phyloP scores from a whole-genome alignment of 2,797 vertebrate genomes.

The Chaenodraco wilsoni region DNA sequence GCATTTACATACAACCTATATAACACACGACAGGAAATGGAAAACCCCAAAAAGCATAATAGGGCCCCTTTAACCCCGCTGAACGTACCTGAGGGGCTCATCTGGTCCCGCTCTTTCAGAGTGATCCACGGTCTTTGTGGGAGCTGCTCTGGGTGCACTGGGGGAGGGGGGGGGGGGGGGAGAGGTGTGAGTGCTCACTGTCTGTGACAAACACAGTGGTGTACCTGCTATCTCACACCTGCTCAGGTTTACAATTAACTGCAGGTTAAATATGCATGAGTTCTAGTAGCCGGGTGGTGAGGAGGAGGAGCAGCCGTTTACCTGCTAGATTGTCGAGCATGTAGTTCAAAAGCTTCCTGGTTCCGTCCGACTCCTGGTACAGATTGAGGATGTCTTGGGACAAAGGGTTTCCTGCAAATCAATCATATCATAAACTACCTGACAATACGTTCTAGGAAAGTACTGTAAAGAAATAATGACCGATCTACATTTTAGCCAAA shows the following conservation, averaged over 20 bases:
- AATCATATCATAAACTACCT: not conserved
- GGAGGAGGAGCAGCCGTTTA: constrained; percentile 55
- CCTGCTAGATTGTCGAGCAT: constrained; percentile 99
- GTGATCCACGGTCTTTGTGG: constrained; percentile 98
- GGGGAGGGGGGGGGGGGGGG: not conserved
- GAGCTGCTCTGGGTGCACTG: constrained; percentile 99
- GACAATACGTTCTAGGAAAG: not conserved
- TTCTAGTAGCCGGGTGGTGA: not conserved
- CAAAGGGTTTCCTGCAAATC: constrained; percentile 94
- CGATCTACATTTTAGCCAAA: too few relatives aligned
- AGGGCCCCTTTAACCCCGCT: not conserved
- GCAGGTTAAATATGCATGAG: constrained; percentile 27
- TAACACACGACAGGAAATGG: too few relatives aligned
- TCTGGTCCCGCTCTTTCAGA: constrained; percentile 96
- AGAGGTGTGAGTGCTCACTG: rapidly evolving
- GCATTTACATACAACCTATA: too few relatives aligned
- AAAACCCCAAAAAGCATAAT: too few relatives aligned
- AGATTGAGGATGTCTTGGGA: constrained; percentile 98
- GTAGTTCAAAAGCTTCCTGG: constrained; percentile 98
- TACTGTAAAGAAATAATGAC: not conserved
- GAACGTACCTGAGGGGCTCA: constrained; percentile 89
- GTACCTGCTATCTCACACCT: not conserved
- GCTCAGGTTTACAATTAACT: constrained; percentile 19
- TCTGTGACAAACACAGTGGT: constrained; percentile 24
- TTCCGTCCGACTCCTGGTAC: constrained; percentile 98